Conservation (phyloP, 2,888 invertebrate species). For the Strigamia crassipes region DNA sequence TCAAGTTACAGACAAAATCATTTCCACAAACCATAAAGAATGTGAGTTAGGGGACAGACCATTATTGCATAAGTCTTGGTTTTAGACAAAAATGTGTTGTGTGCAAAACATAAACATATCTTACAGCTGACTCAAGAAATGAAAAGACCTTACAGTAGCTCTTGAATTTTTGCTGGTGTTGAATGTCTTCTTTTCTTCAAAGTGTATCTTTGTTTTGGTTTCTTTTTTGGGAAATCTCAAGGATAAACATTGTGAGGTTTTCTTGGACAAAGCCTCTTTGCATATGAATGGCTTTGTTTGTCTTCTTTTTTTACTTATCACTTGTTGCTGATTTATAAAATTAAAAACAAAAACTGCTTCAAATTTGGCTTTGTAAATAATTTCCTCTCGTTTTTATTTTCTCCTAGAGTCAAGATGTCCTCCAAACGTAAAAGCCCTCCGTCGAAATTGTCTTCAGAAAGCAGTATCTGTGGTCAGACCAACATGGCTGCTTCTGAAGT, state of each 20-base stretch:
- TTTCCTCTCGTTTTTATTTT: conserved; percentile 8
- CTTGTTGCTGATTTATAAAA: conserved; percentile 3
- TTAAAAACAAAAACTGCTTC: neutral
- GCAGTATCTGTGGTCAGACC: conserved; percentile 51
- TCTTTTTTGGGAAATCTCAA: conserved; percentile 42
- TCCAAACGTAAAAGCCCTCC: conserved; percentile 96
- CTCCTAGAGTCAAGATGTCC: conserved; percentile 73
- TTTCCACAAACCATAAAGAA: conserved; percentile 14
- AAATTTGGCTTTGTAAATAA: neutral
- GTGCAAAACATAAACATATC: conserved; percentile 27
- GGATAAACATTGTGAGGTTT: conserved; percentile 37
- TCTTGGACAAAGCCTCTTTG: conserved; percentile 33
- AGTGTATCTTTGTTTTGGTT: conserved; percentile 26
- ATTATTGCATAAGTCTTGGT: conserved; percentile 2
- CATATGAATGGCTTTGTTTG: conserved; percentile 39
- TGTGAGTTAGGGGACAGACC: neutral
- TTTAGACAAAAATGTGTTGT: conserved; percentile 32
- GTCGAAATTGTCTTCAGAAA: conserved; percentile 84
- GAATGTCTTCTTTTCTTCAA: conserved; percentile 38
- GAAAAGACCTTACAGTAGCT: conserved; percentile 42
- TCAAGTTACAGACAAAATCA: neutral
- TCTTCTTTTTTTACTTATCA: neutral
- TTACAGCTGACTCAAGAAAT: conserved; percentile 35
- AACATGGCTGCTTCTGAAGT: neutral
- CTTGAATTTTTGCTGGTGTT: conserved; percentile 40